phyloP scores from a whole-genome alignment of 2,888 invertebrate genomes.

The Synanthedon tipuliformis region DNA sequence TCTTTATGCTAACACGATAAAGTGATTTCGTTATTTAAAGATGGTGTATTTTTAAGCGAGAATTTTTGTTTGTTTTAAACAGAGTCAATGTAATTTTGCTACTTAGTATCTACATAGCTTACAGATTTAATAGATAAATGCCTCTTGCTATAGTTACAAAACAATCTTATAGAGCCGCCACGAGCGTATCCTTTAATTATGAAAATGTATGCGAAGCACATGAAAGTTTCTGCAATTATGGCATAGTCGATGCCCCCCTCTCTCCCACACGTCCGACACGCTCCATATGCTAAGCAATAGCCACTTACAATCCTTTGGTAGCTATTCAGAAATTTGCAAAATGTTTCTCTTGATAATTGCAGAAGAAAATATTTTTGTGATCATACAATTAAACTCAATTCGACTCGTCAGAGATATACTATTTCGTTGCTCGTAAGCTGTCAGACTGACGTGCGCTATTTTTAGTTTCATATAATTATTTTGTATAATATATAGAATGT shows the following conservation, averaged over 20 bases:
- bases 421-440: too few relatives aligned
- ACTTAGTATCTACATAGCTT: too few relatives aligned
- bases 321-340: neutral
- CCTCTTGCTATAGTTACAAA: neutral
- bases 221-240: constrained; percentile 68
- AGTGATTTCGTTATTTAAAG: constrained; percentile 19
- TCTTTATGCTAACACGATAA: neutral
- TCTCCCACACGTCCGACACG: too few relatives aligned
- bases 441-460: too few relatives aligned
- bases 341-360: neutral
- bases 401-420: too few relatives aligned
- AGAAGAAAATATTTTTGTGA: neutral
- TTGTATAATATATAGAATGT: too few relatives aligned
- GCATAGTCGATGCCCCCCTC: constrained; percentile 29
- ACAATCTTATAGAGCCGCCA: constrained; percentile 35
- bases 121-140: too few relatives aligned
- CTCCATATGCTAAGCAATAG: too few relatives aligned
- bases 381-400: too few relatives aligned
- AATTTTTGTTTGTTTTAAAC: constrained; percentile 30
- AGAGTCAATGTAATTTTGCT: too few relatives aligned
- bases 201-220: constrained; percentile 68
- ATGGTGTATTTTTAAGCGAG: constrained; percentile 17
- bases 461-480: too few relatives aligned
- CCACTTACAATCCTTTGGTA: too few relatives aligned
- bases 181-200: constrained; percentile 64